Percentiles rank a stretch among this genome's conserved stretches.
Evolutionary conservation across 2,888 invertebrate species (phyloP).

Genomic region (Bellardia bayeri): DNA sequence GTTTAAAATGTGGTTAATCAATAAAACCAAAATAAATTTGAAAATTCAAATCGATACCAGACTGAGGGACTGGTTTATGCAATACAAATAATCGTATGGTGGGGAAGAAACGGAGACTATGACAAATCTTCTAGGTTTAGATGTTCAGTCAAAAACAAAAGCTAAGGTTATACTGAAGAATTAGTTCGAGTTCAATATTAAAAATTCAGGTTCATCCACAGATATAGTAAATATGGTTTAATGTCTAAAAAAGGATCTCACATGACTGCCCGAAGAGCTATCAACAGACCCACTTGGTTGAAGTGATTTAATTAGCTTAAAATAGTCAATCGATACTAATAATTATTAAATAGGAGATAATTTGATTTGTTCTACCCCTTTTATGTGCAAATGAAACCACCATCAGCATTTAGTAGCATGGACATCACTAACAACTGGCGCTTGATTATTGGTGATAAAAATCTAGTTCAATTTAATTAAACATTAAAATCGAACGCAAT

Average conservation of each 20-base stretch:
- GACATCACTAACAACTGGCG: neutral
- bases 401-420: neutral
- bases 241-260: no score
- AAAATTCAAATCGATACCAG: neutral
- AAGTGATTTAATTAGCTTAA: no score
- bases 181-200: no score
- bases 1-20: neutral
- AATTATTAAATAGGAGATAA: no score
- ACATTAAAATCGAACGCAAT: neutral
- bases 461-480: constrained; percentile 2
- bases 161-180: no score
- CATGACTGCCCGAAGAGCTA: no score
- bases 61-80: neutral
- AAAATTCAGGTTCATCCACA: no score
- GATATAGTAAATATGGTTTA: no score
- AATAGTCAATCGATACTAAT: no score
- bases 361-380: neutral
- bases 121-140: no score
- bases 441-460: neutral
- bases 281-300: no score
- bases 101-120: neutral
- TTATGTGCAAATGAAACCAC: neutral
- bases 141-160: no score
- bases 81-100: neutral
- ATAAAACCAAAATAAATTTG: neutral